Base-by-base conservation (phyloP, 2,113 vertebrate species). In the Saimiri boliviensis region DNA sequence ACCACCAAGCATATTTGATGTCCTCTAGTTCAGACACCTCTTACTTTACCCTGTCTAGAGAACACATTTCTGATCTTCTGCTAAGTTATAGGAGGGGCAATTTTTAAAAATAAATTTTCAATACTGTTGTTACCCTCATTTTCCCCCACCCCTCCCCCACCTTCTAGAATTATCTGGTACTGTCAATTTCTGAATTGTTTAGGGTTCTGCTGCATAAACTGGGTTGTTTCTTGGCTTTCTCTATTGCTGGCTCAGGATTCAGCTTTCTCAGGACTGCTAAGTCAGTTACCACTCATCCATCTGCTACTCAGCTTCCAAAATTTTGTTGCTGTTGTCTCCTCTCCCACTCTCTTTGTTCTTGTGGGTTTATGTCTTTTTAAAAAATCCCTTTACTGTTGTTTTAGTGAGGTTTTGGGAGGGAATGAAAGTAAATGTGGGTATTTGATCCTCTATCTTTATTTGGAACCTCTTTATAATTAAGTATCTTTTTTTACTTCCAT, bases 341-440 rank as follows among this genome's bases (percentile, higher is more conserved):
- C 80, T 95, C 96, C 96, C 97, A 85, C 35, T 93, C 91, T 91
- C 93, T 97, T 95, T 97, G 97, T 97, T 94, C 85, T 97, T 98
- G 97, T 91, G 97, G 97, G 97, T 97, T 98, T 96, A 56, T 84
- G 94, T 66, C 95, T 96, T 1, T 20, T 87, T 97, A 97, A 97
- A 97, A 96, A 95, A 93, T 79, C 81, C 93, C 93, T 93, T 93
- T 63, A 79, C 85, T 98, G 97, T 98, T 98, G 95, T 91, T 97
- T 97, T 86, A 98, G 96, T 97, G 97, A 97, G 96, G 96, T 97
- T 97, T 98, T 97, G 95, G 96, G 95, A 97, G 40, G 85, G 87
- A 92, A 98, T 98, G 90, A 97, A 98, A 97, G 97, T 87, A 84
- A 97, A 79, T 97, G 95, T 95, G 96, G 89, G 89, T 92, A 97